A percentile compares a stretch with the other conserved stretches of the same genome.
Conservation (phyloP, 2,797 vertebrate genomes). For the Hipposideros larvatus region DNA sequence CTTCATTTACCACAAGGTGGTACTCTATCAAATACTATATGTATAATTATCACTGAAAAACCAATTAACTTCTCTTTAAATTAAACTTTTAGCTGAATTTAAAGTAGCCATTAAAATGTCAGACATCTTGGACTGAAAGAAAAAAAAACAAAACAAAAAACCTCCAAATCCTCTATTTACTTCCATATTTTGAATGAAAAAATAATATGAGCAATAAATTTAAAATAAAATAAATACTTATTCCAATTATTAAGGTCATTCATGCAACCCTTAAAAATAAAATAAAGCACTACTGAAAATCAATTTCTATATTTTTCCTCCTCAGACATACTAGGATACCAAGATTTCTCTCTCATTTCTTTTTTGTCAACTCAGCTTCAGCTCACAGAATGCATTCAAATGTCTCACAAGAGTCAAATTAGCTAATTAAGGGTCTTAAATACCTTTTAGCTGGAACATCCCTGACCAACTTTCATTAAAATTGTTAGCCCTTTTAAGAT, state of each 20-base stretch:
- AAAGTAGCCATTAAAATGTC: background rate
- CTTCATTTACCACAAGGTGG: background rate
- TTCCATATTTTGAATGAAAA: background rate
- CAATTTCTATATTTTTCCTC: background rate
- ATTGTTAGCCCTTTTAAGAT: background rate
- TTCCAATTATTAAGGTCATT: background rate
- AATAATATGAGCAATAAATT: background rate
- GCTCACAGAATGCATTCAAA: background rate
- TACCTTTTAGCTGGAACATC: background rate
- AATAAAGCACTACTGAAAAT: background rate
- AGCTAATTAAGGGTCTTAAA: background rate
- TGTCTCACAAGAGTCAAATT: background rate
- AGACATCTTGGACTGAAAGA: background rate
- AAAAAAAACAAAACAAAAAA: background rate
- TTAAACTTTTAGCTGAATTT: background rate
- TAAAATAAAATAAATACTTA: background rate
- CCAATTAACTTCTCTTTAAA: background rate
- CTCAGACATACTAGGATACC: background rate
- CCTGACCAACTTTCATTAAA: background rate
- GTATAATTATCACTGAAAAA: background rate
- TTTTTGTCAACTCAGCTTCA: background rate
- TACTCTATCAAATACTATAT: background rate
- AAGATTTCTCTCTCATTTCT: background rate
- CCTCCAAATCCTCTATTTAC: background rate
- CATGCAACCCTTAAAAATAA: background rate